Evolutionary conservation across 2,888 invertebrate genomes (phyloP).

Genomic region (Microdon myrmicae): DNA sequence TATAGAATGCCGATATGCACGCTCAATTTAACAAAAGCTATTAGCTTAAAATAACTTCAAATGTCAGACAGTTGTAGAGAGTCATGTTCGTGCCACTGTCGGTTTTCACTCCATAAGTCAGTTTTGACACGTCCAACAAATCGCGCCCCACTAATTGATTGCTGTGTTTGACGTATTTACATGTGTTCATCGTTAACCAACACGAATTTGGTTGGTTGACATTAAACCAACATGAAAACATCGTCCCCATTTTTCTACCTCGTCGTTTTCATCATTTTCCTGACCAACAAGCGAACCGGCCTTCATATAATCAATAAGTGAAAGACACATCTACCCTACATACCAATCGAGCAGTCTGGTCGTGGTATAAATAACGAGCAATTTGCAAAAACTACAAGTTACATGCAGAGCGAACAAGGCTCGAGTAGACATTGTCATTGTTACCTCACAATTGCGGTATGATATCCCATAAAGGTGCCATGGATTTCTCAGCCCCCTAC

Average conservation of each 20-base stretch:
- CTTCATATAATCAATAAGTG: constrained; percentile 24
- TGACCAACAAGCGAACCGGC: constrained; percentile 1
- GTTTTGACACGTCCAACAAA: too few relatives aligned
- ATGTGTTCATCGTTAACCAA: constrained; percentile 35
- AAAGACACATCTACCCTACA: constrained; percentile 49
- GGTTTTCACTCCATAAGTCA: too few relatives aligned
- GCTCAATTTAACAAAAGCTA: too few relatives aligned
- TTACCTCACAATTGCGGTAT: neutral
- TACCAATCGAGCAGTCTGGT: constrained; percentile 45
- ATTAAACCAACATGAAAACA: constrained; percentile 46
- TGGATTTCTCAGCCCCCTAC: constrained; percentile 1
- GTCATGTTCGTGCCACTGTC: too few relatives aligned
- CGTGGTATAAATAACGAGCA: constrained; percentile 51
- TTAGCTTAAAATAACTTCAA: too few relatives aligned
- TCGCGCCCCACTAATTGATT: constrained; percentile 48
- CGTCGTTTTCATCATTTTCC: neutral
- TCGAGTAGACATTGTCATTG: constrained; percentile 2
- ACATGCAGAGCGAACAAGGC: constrained; percentile 8
- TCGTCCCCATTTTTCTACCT: neutral
- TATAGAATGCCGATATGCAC: too few relatives aligned
- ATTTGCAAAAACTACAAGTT: constrained; percentile 44
- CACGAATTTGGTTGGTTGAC: constrained; percentile 47
- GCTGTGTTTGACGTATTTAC: constrained; percentile 47
- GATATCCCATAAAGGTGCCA: constrained; percentile 3
- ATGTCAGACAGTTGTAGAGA: too few relatives aligned